These are phyloP conservation scores for Coecobrya sp. DNA, from an alignment of 2,888 invertebrate genomes.

Conservation along the genomic window DNA sequence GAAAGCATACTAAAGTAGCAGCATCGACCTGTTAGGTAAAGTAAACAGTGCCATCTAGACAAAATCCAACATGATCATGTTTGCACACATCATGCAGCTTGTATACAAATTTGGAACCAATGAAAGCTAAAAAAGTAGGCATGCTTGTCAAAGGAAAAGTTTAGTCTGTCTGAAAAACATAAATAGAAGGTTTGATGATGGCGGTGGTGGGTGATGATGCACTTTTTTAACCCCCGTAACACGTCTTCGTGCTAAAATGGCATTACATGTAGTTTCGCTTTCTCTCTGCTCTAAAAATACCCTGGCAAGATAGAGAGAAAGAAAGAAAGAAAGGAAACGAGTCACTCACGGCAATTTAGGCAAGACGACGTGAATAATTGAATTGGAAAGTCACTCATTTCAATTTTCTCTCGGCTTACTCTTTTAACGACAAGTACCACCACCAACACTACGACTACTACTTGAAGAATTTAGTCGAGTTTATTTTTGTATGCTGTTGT, in stretches of 20 bases:
- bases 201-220: constrained; percentile 22
- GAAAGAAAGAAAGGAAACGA: neutral
- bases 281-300: neutral
- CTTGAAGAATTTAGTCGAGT: neutral
- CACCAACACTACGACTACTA: neutral
- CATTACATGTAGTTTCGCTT: constrained; percentile 23
- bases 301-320: neutral
- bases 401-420: constrained; percentile 11
- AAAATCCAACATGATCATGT: neutral
- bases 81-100: no score
- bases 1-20: neutral
- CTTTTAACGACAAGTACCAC: neutral
- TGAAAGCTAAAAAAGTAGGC: neutral
- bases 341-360: constrained; percentile 45
- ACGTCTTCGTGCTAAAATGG: neutral
- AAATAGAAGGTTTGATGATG: neutral
- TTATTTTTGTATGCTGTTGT: neutral
- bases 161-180: neutral
- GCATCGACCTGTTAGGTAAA: neutral
- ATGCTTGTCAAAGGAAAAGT: neutral
- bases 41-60: neutral
- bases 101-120: no score
- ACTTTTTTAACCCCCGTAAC: neutral
- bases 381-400: constrained; percentile 69
- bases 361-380: constrained; percentile 70